phyloP scores from a whole-genome alignment of 53 echinoderm and acorn worm genomes.

The Luidia sarsii region DNA sequence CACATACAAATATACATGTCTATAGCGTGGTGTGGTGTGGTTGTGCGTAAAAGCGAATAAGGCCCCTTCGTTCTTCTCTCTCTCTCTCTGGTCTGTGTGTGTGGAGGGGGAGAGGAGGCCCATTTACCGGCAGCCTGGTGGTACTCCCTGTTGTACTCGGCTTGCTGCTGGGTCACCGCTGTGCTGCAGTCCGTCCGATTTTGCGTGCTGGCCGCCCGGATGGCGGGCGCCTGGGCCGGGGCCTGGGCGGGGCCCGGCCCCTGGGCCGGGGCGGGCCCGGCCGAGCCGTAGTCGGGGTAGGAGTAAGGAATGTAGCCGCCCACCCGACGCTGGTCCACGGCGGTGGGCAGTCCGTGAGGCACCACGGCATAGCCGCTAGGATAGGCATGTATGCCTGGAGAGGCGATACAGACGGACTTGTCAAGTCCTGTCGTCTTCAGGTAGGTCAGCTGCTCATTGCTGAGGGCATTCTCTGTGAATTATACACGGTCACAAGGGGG shows the following conservation, averaged over 20 bases:
- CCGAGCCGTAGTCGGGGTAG: conserved; percentile 89
- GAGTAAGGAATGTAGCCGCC: conserved; percentile 43
- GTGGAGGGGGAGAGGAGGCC: not conserved
- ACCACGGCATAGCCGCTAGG: conserved; percentile 42
- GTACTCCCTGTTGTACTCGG: conserved; percentile 78
- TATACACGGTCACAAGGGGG: conserved; percentile 20
- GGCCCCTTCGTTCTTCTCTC: no score
- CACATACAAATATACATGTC: no score
- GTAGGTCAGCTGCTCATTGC: conserved; percentile 54
- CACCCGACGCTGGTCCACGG: conserved; percentile 46
- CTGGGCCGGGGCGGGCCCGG: conserved; percentile 63
- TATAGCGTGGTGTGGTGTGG: not conserved
- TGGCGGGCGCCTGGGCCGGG: conserved; percentile 49
- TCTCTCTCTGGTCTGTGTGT: no score
- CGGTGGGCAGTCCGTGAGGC: conserved; percentile 43
- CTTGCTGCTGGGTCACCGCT: conserved; percentile 58
- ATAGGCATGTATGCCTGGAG: conserved; percentile 52
- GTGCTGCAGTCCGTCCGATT: conserved; percentile 62
- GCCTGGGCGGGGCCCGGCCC: conserved; percentile 54
- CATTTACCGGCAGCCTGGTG: conserved; percentile 65
- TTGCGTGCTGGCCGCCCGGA: conserved; percentile 58
- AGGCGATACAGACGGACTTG: conserved; percentile 60
- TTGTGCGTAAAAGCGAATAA: no score
- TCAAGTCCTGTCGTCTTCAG: conserved; percentile 56
- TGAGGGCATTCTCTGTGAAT: conserved; percentile 52